Percentiles rank a stretch among this genome's conserved stretches.
phyloP scores from a whole-genome alignment of 1,140 invertebrate species.

The Varroa destructor region DNA sequence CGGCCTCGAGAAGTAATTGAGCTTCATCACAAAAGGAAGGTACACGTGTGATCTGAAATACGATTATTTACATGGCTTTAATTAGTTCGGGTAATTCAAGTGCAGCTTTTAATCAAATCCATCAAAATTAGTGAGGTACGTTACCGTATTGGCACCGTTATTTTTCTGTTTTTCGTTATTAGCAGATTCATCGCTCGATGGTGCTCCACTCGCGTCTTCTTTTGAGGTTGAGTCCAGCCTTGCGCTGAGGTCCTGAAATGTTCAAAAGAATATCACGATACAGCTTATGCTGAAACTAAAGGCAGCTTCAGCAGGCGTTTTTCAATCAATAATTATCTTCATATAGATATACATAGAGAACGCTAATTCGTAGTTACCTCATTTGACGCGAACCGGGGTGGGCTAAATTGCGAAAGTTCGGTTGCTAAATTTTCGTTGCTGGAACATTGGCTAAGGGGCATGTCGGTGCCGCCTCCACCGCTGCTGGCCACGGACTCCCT shows the following conservation, averaged over 20 bases:
- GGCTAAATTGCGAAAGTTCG: slow-evolving; percentile 2
- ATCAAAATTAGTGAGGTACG: too few relatives aligned
- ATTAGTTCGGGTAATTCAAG: too few relatives aligned
- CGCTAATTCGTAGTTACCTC: neutral
- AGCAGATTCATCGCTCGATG: slow-evolving; percentile 4
- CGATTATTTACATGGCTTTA: neutral
- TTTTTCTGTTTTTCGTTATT: neutral
- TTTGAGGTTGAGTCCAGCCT: slow-evolving; percentile 9
- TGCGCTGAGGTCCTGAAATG: slow-evolving; percentile 8
- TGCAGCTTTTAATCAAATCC: too few relatives aligned
- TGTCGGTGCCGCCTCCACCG: neutral
- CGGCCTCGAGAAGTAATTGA: neutral
- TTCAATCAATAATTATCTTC: too few relatives aligned
- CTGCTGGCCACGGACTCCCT: slow-evolving; percentile 4
- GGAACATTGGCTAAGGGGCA: slow-evolving; percentile 18
- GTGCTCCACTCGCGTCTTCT: slow-evolving; percentile 9
- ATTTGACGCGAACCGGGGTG: slow-evolving; percentile 4
- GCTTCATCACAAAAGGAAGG: slow-evolving; percentile 22
- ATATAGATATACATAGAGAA: too few relatives aligned
- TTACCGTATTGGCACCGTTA: too few relatives aligned
- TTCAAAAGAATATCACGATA: too few relatives aligned
- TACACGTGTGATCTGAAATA: slow-evolving; percentile 19
- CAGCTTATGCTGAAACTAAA: too few relatives aligned
- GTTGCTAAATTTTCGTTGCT: slow-evolving; percentile 23
- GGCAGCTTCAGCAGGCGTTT: too few relatives aligned